A percentile compares a stretch with the other conserved stretches of the same genome.
phyloP scores from a whole-genome alignment of 2,113 vertebrate genomes.

The Toxostoma redivivum region DNA sequence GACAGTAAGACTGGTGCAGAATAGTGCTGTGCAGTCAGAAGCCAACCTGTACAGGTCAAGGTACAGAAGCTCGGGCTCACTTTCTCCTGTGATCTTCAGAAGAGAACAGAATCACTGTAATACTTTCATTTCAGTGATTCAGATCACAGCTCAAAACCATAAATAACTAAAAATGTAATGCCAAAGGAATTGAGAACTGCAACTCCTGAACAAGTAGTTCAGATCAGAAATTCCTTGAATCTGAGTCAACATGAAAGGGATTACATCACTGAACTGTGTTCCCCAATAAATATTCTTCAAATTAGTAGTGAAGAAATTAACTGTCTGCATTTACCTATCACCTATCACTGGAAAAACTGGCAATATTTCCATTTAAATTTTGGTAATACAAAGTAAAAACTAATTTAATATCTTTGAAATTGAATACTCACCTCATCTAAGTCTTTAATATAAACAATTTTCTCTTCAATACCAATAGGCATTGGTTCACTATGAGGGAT shows the following conservation, averaged over 20 bases:
- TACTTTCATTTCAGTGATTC: not conserved
- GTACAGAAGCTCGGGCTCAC: not conserved
- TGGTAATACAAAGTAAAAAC: not conserved
- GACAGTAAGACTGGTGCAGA: not conserved
- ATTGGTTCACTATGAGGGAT: conserved; percentile 91
- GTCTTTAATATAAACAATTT: conserved; percentile 88
- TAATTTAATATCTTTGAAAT: not conserved
- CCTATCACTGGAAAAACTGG: not conserved
- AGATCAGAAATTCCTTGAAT: not conserved
- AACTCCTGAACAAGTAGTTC: not conserved
- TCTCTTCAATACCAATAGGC: conserved; percentile 90
- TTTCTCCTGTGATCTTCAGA: not conserved
- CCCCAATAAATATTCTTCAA: not conserved
- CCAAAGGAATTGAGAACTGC: not conserved
- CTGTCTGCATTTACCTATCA: not conserved
- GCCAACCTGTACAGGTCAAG: not conserved
- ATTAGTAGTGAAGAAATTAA: not conserved
- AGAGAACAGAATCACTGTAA: not conserved
- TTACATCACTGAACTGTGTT: not conserved
- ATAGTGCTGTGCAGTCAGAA: not conserved
- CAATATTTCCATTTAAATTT: not conserved
- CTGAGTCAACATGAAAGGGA: not conserved
- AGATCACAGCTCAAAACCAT: not conserved
- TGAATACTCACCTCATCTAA: conserved; percentile 87
- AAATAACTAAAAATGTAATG: not conserved